Percentiles rank a stretch among this genome's conserved stretches.
Conservation (phyloP, 2,113 vertebrate species). For the Psittacula cyanocephala region DNA sequence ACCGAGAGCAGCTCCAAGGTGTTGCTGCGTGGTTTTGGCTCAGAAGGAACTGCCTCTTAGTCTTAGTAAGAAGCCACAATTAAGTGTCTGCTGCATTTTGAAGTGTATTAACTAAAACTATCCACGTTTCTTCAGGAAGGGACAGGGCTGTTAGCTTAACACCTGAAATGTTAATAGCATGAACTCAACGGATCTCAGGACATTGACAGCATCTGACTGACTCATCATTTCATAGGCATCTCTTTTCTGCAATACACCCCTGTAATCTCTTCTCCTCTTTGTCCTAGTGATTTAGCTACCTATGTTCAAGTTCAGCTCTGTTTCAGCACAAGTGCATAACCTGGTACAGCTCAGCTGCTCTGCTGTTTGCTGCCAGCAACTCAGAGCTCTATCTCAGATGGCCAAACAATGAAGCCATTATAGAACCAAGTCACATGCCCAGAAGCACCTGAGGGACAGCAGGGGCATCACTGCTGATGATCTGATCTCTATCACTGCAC, state of each 20-base stretch:
- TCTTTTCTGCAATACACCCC: not conserved
- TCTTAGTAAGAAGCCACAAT: not conserved
- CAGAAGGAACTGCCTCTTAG: not conserved
- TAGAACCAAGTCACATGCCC: not conserved
- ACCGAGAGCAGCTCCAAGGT: not conserved
- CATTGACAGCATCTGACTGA: not conserved
- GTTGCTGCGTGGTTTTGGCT: not conserved
- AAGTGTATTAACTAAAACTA: not conserved
- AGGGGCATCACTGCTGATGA: fast-evolving
- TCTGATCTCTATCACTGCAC: not conserved
- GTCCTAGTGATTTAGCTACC: not conserved
- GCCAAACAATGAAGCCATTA: not conserved
- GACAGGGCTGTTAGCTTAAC: not conserved
- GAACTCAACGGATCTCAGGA: not conserved
- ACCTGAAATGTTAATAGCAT: not conserved
- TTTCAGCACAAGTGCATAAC: not conserved
- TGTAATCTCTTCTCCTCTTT: not conserved
- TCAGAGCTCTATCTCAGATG: not conserved
- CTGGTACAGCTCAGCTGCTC: not conserved
- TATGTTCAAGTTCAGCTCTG: not conserved
- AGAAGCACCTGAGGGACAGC: not conserved
- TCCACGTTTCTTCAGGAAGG: not conserved
- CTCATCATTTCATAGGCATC: not conserved
- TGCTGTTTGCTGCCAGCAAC: not conserved
- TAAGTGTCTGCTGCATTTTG: not conserved